Evolutionary conservation across 2,888 invertebrate species (phyloP).

Genomic region (Torymus tubicola): DNA sequence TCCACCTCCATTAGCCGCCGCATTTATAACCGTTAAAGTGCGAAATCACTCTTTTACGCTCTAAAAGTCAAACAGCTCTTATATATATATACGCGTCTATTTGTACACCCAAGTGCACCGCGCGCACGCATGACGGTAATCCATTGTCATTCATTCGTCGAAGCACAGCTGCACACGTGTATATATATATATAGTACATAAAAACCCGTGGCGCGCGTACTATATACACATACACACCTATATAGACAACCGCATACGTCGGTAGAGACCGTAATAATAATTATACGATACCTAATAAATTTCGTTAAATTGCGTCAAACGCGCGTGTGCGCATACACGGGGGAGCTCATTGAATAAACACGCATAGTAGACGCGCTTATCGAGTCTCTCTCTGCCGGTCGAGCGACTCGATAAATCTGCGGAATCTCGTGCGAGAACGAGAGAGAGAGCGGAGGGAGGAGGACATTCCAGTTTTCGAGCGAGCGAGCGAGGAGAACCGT

Average conservation of each 20-base stretch:
- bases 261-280: neutral
- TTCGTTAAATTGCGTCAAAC: conserved; percentile 31
- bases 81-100: no score
- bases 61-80: conserved; percentile 18
- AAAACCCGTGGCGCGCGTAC: conserved; percentile 12
- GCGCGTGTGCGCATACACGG: neutral
- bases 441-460: no score
- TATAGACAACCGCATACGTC: neutral
- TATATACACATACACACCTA: no score
- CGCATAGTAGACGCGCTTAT: conserved; percentile 42
- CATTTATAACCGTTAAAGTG: conserved; percentile 38
- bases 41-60: conserved; percentile 41
- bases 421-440: conserved; percentile 21
- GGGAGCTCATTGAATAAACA: conserved; percentile 52
- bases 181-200: no score
- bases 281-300: conserved; percentile 47
- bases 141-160: conserved; percentile 1
- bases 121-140: neutral
- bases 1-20: conserved; percentile 12
- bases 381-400: conserved; percentile 16
- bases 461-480: conserved; percentile 21
- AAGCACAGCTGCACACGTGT: no score
- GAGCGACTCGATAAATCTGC: conserved; percentile 48
- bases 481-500: neutral
- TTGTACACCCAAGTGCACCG: neutral